Conservation (phyloP, 2,888 invertebrate species). For the Stramonita haemastoma region DNA sequence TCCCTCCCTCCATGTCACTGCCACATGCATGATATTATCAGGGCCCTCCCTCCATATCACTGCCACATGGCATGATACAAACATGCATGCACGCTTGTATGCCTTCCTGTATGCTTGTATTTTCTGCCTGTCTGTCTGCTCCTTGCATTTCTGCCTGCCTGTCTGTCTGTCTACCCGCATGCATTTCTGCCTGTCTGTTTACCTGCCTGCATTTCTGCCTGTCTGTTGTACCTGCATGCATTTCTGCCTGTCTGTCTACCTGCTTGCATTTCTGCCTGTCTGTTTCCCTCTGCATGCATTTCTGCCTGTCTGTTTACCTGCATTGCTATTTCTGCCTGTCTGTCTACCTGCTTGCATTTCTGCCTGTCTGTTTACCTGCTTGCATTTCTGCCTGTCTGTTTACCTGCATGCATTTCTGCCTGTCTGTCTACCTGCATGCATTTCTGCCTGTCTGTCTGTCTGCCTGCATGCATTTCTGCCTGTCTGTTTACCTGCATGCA, state of each 20-base stretch:
- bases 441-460: not conserved
- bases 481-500: not conserved
- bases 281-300: not conserved
- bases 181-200: not conserved
- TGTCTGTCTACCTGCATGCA: not conserved
- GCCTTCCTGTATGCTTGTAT: too few relatives aligned
- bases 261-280: not conserved
- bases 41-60: not conserved
- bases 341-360: too few relatives aligned
- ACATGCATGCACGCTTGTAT: too few relatives aligned
- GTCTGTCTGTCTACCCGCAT: not conserved
- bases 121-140: conserved; percentile 25
- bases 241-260: too few relatives aligned
- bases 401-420: not conserved
- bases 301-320: too few relatives aligned
- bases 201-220: not conserved
- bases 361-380: too few relatives aligned
- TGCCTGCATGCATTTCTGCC: not conserved
- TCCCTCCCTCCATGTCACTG: too few relatives aligned
- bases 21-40: too few relatives aligned
- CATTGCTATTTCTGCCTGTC: too few relatives aligned
- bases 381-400: not conserved
- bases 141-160: not conserved
- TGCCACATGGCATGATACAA: too few relatives aligned
- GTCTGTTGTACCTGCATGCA: not conserved